Evolutionary conservation across 2,797 vertebrate species (phyloP).

Genomic region (Necrosyrtes monachus): DNA sequence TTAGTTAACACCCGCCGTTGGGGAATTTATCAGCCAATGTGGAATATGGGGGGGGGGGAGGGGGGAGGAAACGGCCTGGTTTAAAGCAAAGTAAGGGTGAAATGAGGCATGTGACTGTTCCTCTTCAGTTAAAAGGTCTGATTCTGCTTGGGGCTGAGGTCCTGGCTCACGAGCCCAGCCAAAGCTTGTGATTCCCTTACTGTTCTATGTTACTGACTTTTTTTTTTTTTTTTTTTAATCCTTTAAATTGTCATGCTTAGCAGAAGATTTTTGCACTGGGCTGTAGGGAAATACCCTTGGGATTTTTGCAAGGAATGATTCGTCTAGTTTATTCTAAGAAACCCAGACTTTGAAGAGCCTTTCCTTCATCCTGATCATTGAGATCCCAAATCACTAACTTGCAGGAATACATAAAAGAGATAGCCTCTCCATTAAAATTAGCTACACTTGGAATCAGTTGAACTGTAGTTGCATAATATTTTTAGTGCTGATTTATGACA

Average conservation of each 20-base stretch:
- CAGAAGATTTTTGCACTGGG: not conserved
- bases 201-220: not conserved
- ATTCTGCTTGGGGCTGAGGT: conserved; percentile 11
- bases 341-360: not conserved
- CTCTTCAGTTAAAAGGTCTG: conserved; percentile 36
- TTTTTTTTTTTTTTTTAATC: not conserved
- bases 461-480: conserved; percentile 25
- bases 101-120: conserved; percentile 57
- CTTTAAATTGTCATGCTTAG: not conserved
- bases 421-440: not conserved
- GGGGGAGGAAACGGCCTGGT: conserved; percentile 37
- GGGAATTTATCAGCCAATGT: conserved; percentile 69
- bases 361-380: not conserved
- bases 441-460: not conserved
- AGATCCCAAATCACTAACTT: not conserved
- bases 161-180: not conserved
- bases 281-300: not conserved
- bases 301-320: not conserved
- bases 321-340: not conserved
- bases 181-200: not conserved
- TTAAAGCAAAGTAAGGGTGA: conserved; percentile 59
- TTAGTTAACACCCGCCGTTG: conserved; percentile 68
- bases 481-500: conserved; percentile 11
- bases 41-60: conserved; percentile 25
- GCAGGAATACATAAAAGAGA: not conserved